Evolutionary conservation across 2,797 vertebrate genomes (phyloP), one percentile per base, ranked within the genome.

Genomic region (Myiotriccus ornatus): DNA sequence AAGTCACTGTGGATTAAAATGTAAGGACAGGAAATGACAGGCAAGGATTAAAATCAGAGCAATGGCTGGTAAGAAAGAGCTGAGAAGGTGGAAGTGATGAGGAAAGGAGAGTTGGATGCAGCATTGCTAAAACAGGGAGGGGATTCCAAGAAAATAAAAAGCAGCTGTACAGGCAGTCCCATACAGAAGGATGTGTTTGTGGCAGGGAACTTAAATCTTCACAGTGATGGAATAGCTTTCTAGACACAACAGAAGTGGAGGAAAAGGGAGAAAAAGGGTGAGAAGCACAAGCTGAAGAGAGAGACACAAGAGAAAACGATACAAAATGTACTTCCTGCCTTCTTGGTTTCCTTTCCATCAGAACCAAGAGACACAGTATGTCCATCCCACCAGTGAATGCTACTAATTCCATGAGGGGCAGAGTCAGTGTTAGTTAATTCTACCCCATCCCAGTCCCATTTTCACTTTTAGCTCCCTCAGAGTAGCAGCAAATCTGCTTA

Each of bases 261-360:
- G 7, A 57, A 49, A 56, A 28, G 25, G 43, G 47, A 37, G 23
- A 73, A 63, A 24, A 16, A 53, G 46, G 39, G 22, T 34, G 63
- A 84, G 41, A 27, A 60, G 46, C 16, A 37, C 5, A 21, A 60
- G 22, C 17, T 56, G 62, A 68, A n/a, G 39, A 43, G 52, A 15
- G 6, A 4, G 7, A 57, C 32, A 32, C 0, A 5, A 30, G 43
- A 62, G 22, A n/a, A 32, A 71, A 7, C 0, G 0, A 43, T 2
- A 20, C 7, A 69, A 39, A 13, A 18, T 0, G 2, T 2, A 22
- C 44, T 56, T 41, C 0, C 3, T 7, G 15, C 13, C 43, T 7
- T 6, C 55, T 14, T 32, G 10, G 23, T 47, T 50, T n/a, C 77
- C 35, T 8, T 79, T 47, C 65, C 11, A 0, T 7, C 43, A 17